phyloP scores from a whole-genome alignment of 2,113 vertebrate species.

The Danionella cerebrum region DNA sequence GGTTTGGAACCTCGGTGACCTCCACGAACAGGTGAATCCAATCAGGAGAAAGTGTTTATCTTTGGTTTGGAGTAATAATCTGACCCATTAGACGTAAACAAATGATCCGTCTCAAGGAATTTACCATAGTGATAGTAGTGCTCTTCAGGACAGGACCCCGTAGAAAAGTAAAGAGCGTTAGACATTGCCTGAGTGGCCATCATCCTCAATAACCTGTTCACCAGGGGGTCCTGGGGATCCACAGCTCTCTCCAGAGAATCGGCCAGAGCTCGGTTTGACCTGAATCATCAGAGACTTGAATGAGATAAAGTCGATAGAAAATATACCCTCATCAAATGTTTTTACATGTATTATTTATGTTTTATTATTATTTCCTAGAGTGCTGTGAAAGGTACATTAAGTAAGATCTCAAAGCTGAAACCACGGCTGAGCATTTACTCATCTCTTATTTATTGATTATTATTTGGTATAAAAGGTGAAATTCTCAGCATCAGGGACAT shows the following conservation, averaged over 20 bases:
- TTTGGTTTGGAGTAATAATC: too few species aligned
- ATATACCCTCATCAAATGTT: background rate
- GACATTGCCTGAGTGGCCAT: slow-evolving; percentile 96
- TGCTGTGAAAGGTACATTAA: too few species aligned
- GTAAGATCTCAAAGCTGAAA: too few species aligned
- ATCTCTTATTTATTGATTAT: too few species aligned
- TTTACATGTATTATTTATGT: background rate
- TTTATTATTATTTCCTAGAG: background rate
- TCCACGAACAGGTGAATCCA: too few species aligned
- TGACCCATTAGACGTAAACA: background rate
- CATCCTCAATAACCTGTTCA: slow-evolving; percentile 79
- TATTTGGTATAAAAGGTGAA: too few species aligned
- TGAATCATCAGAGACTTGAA: too few species aligned
- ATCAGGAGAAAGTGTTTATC: too few species aligned
- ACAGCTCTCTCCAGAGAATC: slow-evolving; percentile 82
- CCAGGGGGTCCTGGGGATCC: slow-evolving; percentile 74
- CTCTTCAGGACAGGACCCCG: slow-evolving; percentile 68
- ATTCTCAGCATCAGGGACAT: too few species aligned
- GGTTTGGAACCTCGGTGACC: too few species aligned
- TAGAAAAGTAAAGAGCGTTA: slow-evolving; percentile 87
- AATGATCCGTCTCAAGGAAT: background rate
- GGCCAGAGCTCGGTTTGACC: slow-evolving; percentile 85
- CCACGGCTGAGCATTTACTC: too few species aligned
- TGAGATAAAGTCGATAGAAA: background rate
- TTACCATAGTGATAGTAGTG: slow-evolving; percentile 85